Base-by-base conservation (phyloP, 2,888 invertebrate species). In the Hydriomena furcata region DNA sequence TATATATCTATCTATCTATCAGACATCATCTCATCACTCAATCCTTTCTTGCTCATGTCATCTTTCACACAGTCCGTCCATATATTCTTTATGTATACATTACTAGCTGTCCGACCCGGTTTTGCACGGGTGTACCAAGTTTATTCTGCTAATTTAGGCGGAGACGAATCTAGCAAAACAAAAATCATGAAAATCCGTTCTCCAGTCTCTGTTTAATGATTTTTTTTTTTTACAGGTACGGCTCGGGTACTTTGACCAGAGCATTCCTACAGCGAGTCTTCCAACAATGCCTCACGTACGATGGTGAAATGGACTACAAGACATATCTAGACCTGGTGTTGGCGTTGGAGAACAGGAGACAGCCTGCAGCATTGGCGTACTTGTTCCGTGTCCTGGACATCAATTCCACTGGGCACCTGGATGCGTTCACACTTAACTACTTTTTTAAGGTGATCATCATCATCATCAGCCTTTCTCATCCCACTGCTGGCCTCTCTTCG, bases 301-400 rank as follows among this genome's bases (percentile, higher is more conserved):
- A 97, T 64, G 96, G 96, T 0, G 97, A 97, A 83, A 97, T 97
- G 96, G 99, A 99, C 84, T 99, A 98, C 87, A 98, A 98, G 85
- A 97, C 98, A 0, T 99, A 98, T 79, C 88, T 99, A 13, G 98
- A 99, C 78, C 94, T 99, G 77, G 97, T 98, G 0, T 91, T 99
- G 23, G 98, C 98, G 0, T 84, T 98, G 58, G 98, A 98, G 83
- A 98, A 98, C 86, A 92, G 97, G 11, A 93, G 94, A 55, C 98
- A 98, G 76, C 97, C 98, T 0, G 97, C 98, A 63, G 95, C 98
- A 0, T 86, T 98, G 13, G 96, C 97, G 23, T 99, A 97, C 76
- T 89, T 99, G 41, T 99, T 99, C 84, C 91, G 96, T 23, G 96
- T 99, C 54, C 88, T 99, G 6, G 99, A 99, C 82, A 95, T 98